Base-by-base conservation (phyloP, 2,113 vertebrate genomes). In the Mixornis gularis region DNA sequence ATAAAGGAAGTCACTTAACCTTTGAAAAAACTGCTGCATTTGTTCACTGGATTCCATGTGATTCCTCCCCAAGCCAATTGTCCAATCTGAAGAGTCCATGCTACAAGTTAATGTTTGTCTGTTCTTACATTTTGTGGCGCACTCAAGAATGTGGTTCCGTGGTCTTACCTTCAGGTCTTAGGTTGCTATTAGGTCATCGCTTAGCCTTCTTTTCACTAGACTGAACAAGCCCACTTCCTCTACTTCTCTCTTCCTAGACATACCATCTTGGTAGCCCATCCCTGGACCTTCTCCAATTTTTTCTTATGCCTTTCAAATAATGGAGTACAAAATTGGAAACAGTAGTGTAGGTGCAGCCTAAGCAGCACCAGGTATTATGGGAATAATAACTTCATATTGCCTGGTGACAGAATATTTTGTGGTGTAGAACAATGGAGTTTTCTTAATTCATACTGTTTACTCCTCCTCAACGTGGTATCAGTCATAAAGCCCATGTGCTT, bases 111-210 rank as follows among this genome's bases (percentile, higher is more conserved):
- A 7, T 0, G 0, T 53, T 60, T 60, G 17, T 12, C 18, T 15
- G 17, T 70, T 59, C 46, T 44, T 62, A 26, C 2, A 29, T 36
- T 71, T 58, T 63, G 29, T 27, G 29, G 9, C 82, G 21, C 1
- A 6, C 12, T 46, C 13, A 36, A 30, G 17, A 85, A 60, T 41
- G 44, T 63, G 4, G 6, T 76, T 92, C 38, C 11, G 59, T 10
- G 22, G 36, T 9, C 32, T 49, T 71, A 38, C 8, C 17, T 70
- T 71, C 40, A 72, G 41, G 4, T 43, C 24, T 38, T 59, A 46
- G 29, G 1, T 10, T 79, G 52, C 15, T 68, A 22, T 41, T 76
- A 68, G 5, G 7, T 55, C 52, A 88, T 24, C 0, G 0, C 8
- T 66, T 79, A 76, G 19, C 6, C 18, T 43, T 3, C 15, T 32